A percentile compares a stretch with the other conserved stretches of the same genome.
Evolutionary conservation across 2,888 invertebrate genomes (phyloP).

Genomic region (Aquatica leii): DNA sequence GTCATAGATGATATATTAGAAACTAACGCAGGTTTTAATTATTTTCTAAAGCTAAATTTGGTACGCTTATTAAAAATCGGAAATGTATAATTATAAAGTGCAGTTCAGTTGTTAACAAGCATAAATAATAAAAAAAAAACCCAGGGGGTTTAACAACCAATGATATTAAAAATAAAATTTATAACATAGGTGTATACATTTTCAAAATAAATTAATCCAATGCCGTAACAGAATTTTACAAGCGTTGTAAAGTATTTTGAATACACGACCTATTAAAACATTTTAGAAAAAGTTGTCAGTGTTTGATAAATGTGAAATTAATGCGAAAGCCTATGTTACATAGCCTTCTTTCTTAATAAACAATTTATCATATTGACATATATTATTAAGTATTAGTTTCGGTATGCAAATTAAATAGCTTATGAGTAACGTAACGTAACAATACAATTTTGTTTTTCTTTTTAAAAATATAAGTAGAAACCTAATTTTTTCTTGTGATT

Average conservation of each 20-base stretch:
- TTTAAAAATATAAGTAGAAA: conserved; percentile 17
- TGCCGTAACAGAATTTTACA: conserved; percentile 8
- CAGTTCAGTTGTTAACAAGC: not conserved
- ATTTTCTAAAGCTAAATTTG: no score
- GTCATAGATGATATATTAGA: no score
- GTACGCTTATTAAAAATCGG: no score
- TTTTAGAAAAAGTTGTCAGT: conserved; percentile 22
- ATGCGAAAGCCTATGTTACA: conserved; percentile 19
- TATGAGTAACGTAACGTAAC: not conserved
- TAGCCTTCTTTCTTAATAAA: conserved; percentile 19
- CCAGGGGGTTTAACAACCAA: conserved; percentile 8
- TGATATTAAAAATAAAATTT: conserved; percentile 8
- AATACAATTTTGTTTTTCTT: not conserved
- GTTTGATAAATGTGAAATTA: conserved; percentile 16
- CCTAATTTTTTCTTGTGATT: no score
- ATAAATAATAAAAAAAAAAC: conserved; percentile 10
- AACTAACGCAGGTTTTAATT: no score
- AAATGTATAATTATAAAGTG: no score
- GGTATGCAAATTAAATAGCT: conserved; percentile 17
- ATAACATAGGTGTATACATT: not conserved
- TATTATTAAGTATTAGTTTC: conserved; percentile 17
- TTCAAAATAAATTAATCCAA: conserved; percentile 11
- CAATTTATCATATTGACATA: conserved; percentile 19
- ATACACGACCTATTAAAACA: conserved; percentile 8
- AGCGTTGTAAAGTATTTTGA: conserved; percentile 2